Percentiles rank a stretch among this genome's conserved stretches.
Conservation (phyloP, 2,113 vertebrate species). For the Ctenodactylus gundi region DNA sequence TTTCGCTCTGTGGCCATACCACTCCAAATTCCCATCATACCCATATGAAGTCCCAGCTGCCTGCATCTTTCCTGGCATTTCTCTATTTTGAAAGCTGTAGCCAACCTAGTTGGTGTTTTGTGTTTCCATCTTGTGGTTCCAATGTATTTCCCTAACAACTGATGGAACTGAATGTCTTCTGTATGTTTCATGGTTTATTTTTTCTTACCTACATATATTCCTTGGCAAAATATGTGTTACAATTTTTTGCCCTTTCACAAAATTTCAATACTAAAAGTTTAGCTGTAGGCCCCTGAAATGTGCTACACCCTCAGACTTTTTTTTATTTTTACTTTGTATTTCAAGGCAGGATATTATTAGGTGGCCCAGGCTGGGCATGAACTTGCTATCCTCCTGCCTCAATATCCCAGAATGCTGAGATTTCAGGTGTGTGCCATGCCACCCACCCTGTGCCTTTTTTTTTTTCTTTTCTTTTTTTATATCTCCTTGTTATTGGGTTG, state of each 20-base stretch:
- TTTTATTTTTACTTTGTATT: too few relatives aligned
- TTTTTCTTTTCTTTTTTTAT: too few relatives aligned
- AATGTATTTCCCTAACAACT: not conserved
- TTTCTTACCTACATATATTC: not conserved
- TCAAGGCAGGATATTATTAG: too few relatives aligned
- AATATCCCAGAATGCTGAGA: too few relatives aligned
- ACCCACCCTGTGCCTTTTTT: too few relatives aligned
- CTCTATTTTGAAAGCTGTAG: not conserved
- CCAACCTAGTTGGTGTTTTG: not conserved
- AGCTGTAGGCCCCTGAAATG: too few relatives aligned
- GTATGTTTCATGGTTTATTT: not conserved
- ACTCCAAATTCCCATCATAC: not conserved
- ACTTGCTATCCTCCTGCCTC: too few relatives aligned
- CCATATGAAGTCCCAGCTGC: not conserved
- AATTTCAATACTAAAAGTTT: too few relatives aligned
- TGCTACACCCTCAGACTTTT: too few relatives aligned
- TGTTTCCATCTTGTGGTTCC: not conserved
- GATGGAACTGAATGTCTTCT: not conserved
- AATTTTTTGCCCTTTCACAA: not conserved
- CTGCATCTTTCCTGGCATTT: not conserved
- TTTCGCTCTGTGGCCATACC: not conserved
- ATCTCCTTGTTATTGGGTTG: not conserved
- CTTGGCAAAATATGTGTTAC: not conserved
- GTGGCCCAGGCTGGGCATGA: too few relatives aligned
- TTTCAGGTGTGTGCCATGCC: too few relatives aligned